Evolutionary conservation across 1,140 invertebrate genomes (phyloP), one percentile per base, ranked within the genome.

Genomic region (Drosophila sp.): DNA sequence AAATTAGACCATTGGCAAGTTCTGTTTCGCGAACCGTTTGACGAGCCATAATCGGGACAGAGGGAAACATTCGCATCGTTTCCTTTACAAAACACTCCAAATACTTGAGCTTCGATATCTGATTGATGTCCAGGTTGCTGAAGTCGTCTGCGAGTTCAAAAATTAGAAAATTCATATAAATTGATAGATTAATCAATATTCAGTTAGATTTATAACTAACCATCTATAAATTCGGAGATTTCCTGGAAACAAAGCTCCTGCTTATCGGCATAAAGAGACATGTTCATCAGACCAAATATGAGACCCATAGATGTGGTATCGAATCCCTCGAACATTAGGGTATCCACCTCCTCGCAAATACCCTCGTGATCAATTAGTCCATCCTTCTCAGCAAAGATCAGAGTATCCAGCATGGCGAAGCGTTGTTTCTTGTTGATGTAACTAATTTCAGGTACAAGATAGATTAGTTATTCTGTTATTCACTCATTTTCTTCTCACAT

Each of bases 341-440:
- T 97, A 82, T 97, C 95, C 3, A 97, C 96, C 93, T 97, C 96
- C 81, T 97, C 96, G 74, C 94, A 93, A 41, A 97, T 96, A 59
- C 96, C 96, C 38, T 92, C 65, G 69, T 95, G 92, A 59, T 93
- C 94, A 38, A 94, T 94, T 0, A 81, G 92, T 13, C 92, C 90
- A 46, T 93, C 87, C 21, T 92, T 92, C 50, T 94, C 93, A 11
- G 93, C 93, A 77, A 93, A 91, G 4, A 97, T 92, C 2, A 97
- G 67, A 25, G 97, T 93, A 92, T 98, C 97, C 38, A 98, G 91
- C 93, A 98, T 97, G 6, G 96, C 96, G 6, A 95, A 91, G 62
- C 94, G 93, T 67, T 94, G 94, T 62, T 93, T 93, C 11, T 80
- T 89, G 8, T 76, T 78, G 7, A 63, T 14, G 11, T 73, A 84